Evolutionary conservation across 2,113 vertebrate genomes (phyloP), one percentile per base, ranked within the genome.

Genomic region (Platycercus adscitus): DNA sequence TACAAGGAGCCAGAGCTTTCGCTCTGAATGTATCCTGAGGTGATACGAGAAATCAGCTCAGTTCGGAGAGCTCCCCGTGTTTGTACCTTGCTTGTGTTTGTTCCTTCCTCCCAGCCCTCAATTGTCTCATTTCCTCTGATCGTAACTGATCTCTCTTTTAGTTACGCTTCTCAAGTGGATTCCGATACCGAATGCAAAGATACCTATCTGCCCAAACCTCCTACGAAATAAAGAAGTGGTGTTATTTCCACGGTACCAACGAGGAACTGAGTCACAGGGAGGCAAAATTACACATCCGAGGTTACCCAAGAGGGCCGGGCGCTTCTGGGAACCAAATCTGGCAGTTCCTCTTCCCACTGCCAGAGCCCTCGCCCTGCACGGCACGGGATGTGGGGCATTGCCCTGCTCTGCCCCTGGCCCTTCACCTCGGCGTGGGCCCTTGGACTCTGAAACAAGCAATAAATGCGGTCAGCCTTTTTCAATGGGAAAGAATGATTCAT

Each of bases 251-350:
- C 10, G 0, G 65, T 29, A 25, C 2, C 1, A 81, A 75, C 46
- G 80, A 91, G 93, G 92, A 96, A 96, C 95, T 97, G 95, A 96
- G 92, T 96, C 95, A 94, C 61, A 60, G 3, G 69, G 81, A 88
- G 75, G 55, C 17, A 44, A 8, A 91, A 81, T 95, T 95, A 96
- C 90, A 63, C 94, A 81, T 86, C 80, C 8, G 86, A 96, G 92
- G 92, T 96, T 94, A 94, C 92, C 60, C 75, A 63, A 86, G 82
- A 47, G 55, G 21, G 50, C 76, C 2, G 75, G 17, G 68, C 1
- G 0, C 79, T 96, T 88, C 95, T 84, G 83, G 90, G 93, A 96
- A 96, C 56, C 2, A 8, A 79, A 64, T 50, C 60, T 65, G 88
- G 60, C 44, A 61, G 90, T 93, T 93, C 90, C 86, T 90, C 72